Conservation (phyloP, 2,888 invertebrate species). For the Melanotus villosus region DNA sequence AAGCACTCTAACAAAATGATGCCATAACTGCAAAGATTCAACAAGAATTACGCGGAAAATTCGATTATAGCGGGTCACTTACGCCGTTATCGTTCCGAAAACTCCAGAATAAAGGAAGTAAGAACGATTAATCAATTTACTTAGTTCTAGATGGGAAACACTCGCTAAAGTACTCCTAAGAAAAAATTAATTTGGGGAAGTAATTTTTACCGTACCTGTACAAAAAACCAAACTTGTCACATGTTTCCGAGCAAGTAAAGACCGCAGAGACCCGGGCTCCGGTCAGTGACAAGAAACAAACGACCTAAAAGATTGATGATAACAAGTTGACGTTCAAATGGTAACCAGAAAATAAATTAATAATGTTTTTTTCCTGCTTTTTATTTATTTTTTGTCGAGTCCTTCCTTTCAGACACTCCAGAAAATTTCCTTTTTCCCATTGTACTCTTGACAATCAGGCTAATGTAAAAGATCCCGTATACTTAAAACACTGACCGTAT, state of each 20-base stretch:
- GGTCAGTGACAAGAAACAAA: slow-evolving; percentile 64
- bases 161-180: slow-evolving; percentile 21
- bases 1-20: too few relatives aligned
- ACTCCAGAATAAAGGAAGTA: slow-evolving; percentile 2
- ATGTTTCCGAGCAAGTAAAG: slow-evolving; percentile 44
- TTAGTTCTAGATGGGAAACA: slow-evolving; percentile 19
- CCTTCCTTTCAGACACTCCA: not conserved
- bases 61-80: slow-evolving; percentile 9
- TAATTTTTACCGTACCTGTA: slow-evolving; percentile 40
- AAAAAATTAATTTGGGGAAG: slow-evolving; percentile 45
- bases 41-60: not conserved
- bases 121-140: slow-evolving; percentile 39
- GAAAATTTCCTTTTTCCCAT: slow-evolving; percentile 3
- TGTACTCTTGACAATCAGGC: not conserved
- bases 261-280: slow-evolving; percentile 45
- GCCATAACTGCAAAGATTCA: too few relatives aligned
- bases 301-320: slow-evolving; percentile 66
- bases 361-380: slow-evolving; percentile 58
- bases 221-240: slow-evolving; percentile 44
- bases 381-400: slow-evolving; percentile 42
- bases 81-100: not conserved
- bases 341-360: slow-evolving; percentile 65
- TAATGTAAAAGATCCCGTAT: slow-evolving; percentile 7
- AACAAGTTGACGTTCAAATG: slow-evolving; percentile 64
- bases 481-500: too few relatives aligned